Base-by-base conservation (phyloP, 2,888 invertebrate genomes). In the Carabus problematicus region DNA sequence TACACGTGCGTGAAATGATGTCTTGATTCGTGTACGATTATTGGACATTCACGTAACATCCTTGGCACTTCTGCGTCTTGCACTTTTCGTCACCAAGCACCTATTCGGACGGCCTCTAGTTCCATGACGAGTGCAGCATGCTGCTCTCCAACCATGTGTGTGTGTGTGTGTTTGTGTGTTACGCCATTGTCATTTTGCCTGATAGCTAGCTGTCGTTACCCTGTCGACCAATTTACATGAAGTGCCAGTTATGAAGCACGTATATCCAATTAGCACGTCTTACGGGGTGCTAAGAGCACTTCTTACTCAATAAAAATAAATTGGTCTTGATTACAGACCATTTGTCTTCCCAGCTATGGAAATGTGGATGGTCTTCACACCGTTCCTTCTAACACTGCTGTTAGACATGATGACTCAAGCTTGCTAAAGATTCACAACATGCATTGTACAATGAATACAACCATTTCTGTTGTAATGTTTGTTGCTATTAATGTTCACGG, bases 261-360 rank as follows among this genome's bases (percentile, higher is more conserved):
- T 64, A 55, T 56, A 45, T 56, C 64, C 64, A 64, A 64, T 64
- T 64, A 64, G 64, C 64, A 55, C 64, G 56, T 56, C 43, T 64
- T 56, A 58, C 43, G n/a, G 56, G 56, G 56, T 64, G 64, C 64
- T 56, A 64, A 58, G 42, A 45, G 47, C 29, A 40, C 29, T 55
- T 8, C 39, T 14, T 59, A 12, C 43, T 43, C 39, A 64, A 64
- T 64, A 43, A 64, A 64, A 56, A 55, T 64, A 64, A 64, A 64
- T 64, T 64, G 45, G 39, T 12, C 16, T 18, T 64, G 41, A 64
- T 64, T 64, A 55, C 29, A 14, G 49, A 12, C 52, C 52, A 49
- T 47, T 47, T 47, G 29, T 29, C 29, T 29, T 29, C 29, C 29
- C 6, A 29, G 29, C 29, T 29, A 29, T 29, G 29, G 29, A 29